These are phyloP conservation scores for Podarcis muralis DNA, from an alignment of 2,113 vertebrate species.

Conservation along the genomic window DNA sequence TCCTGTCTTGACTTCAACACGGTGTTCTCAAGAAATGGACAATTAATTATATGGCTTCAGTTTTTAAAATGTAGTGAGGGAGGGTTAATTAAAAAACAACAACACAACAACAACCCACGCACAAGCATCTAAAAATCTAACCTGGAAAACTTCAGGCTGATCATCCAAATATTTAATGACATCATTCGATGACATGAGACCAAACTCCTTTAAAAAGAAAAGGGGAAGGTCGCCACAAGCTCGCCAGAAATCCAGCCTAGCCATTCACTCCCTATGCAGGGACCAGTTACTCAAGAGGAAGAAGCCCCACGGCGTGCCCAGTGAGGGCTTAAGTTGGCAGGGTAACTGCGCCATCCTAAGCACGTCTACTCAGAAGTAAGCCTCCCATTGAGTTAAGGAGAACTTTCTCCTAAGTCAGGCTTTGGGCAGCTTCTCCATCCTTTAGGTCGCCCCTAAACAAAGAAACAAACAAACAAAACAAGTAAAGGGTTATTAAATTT, in stretches of 20 bases:
- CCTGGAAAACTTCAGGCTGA: background rate
- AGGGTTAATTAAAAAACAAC: background rate
- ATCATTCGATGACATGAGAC: background rate
- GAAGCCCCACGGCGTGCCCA: background rate
- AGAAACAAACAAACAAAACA: no score
- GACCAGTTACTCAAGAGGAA: background rate
- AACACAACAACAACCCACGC: no score
- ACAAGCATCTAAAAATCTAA: background rate
- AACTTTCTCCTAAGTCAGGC: background rate
- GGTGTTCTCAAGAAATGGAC: background rate
- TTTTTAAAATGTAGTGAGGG: background rate
- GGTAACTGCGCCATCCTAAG: background rate
- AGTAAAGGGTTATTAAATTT: no score
- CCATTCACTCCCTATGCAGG: background rate
- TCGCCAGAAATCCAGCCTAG: background rate
- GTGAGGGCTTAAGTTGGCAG: background rate
- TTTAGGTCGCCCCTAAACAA: background rate
- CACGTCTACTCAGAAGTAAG: background rate
- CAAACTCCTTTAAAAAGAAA: background rate
- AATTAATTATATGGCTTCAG: background rate
- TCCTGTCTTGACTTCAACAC: background rate
- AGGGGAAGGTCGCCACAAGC: no score
- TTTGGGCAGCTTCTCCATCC: no score
- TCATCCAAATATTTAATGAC: background rate
- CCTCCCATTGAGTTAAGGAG: background rate